Percentiles rank a stretch among this genome's conserved stretches.
Evolutionary conservation across 2,113 vertebrate genomes (phyloP).

Genomic region (Bostrychus sinensis): DNA sequence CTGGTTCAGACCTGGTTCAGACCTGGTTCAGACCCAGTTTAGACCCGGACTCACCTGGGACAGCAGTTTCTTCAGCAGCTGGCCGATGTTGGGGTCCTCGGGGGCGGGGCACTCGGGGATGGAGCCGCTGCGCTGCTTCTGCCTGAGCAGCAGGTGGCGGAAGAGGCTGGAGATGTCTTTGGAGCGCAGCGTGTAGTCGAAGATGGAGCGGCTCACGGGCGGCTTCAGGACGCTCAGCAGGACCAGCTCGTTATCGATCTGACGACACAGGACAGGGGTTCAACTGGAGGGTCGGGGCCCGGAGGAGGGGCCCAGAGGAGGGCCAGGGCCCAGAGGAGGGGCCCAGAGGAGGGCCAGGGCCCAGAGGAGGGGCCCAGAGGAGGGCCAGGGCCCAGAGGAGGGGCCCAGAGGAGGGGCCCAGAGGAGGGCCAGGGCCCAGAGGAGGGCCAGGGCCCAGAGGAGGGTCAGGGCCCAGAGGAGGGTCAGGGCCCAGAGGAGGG

Average conservation of each 20-base stretch:
- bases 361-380: too few species aligned
- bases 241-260: slow-evolving; percentile 98
- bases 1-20: neutral
- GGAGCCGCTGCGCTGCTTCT: slow-evolving; percentile 88
- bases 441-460: too few species aligned
- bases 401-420: too few species aligned
- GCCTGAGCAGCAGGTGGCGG: slow-evolving; percentile 90
- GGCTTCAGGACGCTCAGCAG: slow-evolving; percentile 95
- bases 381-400: too few species aligned
- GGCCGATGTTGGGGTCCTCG: slow-evolving; percentile 91
- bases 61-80: slow-evolving; percentile 94
- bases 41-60: slow-evolving; percentile 84
- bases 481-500: too few species aligned
- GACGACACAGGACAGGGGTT: neutral
- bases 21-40: too few species aligned
- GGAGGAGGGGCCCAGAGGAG: neutral
- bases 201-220: slow-evolving; percentile 95
- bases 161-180: slow-evolving; percentile 95
- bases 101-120: slow-evolving; percentile 89
- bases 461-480: too few species aligned
- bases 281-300: too few species aligned
- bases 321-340: neutral
- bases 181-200: slow-evolving; percentile 94
- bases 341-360: neutral
- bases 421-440: too few species aligned